These are phyloP conservation scores for Gobius niger DNA, from an alignment of 2,113 vertebrate genomes.

Conservation along the genomic window DNA sequence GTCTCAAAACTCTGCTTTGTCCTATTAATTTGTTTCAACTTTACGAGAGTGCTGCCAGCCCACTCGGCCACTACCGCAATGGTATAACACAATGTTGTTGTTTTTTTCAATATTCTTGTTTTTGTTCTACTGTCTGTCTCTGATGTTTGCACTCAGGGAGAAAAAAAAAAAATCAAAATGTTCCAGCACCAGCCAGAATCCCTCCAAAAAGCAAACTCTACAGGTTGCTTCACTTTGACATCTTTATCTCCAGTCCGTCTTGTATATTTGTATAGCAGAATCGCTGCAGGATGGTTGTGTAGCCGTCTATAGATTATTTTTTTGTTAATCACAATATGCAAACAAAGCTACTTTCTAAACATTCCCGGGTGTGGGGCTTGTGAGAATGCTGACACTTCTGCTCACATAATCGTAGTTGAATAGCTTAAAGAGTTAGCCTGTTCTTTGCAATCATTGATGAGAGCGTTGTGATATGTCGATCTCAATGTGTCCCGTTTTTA, in stretches of 20 bases:
- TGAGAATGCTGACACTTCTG: constrained; percentile 29
- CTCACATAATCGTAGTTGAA: constrained; percentile 35
- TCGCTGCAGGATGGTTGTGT: constrained; percentile 16
- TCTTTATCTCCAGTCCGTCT: not conserved
- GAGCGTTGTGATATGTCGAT: constrained; percentile 36
- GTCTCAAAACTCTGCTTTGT: no score
- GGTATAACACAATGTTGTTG: not conserved
- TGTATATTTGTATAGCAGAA: constrained; percentile 31
- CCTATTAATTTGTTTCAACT: not conserved
- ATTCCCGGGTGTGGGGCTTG: constrained; percentile 27
- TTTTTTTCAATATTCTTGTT: not conserved
- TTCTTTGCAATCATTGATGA: constrained; percentile 23
- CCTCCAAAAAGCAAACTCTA: not conserved
- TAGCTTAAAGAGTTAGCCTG: constrained; percentile 3
- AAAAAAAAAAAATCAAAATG: constrained; percentile 43
- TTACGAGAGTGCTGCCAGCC: not conserved
- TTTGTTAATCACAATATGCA: constrained; percentile 43
- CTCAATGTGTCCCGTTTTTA: constrained; percentile 19
- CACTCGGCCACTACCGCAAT: not conserved
- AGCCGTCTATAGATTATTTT: constrained; percentile 41
- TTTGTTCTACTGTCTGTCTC: constrained; percentile 24
- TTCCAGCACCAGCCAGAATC: constrained; percentile 52
- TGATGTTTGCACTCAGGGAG: constrained; percentile 69
- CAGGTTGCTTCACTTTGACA: no score
- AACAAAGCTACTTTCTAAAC: constrained; percentile 29